Percentiles rank a stretch among this genome's conserved stretches.
Evolutionary conservation across 2,113 vertebrate genomes (phyloP).

Genomic region (Lycaon pictus): DNA sequence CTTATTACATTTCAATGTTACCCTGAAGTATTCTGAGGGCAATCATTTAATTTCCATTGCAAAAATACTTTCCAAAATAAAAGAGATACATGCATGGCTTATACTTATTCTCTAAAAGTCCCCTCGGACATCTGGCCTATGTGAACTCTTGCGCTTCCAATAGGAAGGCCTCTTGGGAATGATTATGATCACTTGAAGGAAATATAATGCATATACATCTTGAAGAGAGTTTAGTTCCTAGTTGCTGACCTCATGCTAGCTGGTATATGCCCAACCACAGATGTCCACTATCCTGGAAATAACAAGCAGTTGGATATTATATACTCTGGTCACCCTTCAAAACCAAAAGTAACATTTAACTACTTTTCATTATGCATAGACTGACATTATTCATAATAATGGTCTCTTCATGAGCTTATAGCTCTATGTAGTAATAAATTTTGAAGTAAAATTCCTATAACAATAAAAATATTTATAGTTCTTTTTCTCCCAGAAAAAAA

Average conservation of each 20-base stretch:
- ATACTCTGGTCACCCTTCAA: not conserved
- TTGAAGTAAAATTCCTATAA: not conserved
- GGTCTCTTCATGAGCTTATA: not conserved
- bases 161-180: not conserved
- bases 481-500: not conserved
- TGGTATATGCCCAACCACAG: not conserved
- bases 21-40: not conserved
- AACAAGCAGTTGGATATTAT: not conserved
- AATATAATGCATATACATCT: accelerated
- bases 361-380: not conserved
- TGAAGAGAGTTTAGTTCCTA: not conserved
- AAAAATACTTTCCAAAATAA: not conserved
- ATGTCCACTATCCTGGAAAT: not conserved
- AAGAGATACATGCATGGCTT: not conserved
- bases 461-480: not conserved
- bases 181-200: not conserved
- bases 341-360: not conserved
- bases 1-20: not conserved
- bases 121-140: not conserved
- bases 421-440: not conserved
- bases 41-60: not conserved
- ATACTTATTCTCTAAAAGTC: not conserved
- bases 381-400: not conserved
- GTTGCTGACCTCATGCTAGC: not conserved
- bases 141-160: not conserved